These are phyloP conservation scores for Otis tarda DNA, from an alignment of 2,113 vertebrate species.

Conservation along the genomic window DNA sequence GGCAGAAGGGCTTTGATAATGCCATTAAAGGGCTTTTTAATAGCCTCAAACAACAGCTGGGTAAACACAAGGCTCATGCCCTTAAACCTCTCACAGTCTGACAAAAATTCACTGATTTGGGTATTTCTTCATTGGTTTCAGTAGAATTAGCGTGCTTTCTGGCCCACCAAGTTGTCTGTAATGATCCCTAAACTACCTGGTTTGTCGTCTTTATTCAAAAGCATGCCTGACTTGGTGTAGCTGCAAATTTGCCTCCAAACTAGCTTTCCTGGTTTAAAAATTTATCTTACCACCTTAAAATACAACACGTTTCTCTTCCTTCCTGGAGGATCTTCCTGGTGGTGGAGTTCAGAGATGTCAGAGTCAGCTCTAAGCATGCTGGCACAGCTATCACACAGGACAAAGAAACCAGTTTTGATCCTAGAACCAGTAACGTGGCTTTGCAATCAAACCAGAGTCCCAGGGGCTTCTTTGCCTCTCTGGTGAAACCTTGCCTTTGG, in stretches of 20 bases:
- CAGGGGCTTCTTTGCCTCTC: background rate
- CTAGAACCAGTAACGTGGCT: background rate
- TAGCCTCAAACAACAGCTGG: background rate
- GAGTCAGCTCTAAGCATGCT: background rate
- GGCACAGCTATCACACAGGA: background rate
- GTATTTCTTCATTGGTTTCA: background rate
- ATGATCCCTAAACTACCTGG: background rate
- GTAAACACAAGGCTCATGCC: background rate
- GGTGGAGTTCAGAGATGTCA: background rate
- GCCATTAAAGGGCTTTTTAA: background rate
- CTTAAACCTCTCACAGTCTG: background rate
- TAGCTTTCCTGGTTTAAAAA: background rate
- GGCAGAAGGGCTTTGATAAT: constrained; percentile 3
- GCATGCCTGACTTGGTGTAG: background rate
- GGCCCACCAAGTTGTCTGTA: background rate
- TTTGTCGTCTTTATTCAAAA: background rate
- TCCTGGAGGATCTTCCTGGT: background rate
- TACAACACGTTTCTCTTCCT: background rate
- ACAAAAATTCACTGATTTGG: background rate
- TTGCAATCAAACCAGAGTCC: background rate
- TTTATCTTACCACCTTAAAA: background rate
- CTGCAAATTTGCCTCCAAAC: background rate
- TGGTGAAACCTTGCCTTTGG: background rate
- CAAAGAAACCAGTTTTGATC: background rate
- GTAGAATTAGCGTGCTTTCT: background rate